Base-by-base conservation (phyloP, 2,113 vertebrate species). In the Oostethus manadensis region DNA sequence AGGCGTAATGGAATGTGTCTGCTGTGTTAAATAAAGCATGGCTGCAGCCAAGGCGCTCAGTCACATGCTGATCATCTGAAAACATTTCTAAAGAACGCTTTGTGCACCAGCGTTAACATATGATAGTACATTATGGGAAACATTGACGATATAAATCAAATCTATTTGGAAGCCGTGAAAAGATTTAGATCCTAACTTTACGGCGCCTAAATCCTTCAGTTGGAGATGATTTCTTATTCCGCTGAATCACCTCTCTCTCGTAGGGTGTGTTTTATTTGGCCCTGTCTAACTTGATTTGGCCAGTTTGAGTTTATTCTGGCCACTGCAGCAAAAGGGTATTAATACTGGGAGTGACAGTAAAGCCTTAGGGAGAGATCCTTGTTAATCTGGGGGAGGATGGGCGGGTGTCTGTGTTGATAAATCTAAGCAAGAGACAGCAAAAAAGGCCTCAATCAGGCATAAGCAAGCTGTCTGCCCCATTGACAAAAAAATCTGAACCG, bases 181-280 rank as follows among this genome's bases (percentile, higher is more conserved):
- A 18, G 44, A 16, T 58, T 60, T 44, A 7, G 26, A 56, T 43
- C 29, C 53, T 33, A 51, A 66, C 56, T 51, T 42, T 44, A 60
- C 51, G 62, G 58, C 53, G 51, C 8, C 50, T 35, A 15, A 61
- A 8, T 20, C 22, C 43, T 62, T 65, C 38, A 71, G 16, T 63
- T 72, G 60, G 46, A 53, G 45, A 35, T 3, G 51, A 16, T 65
- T 66, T 66, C 50, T 58, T 63, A 40, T 76, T 57, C 29, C 58
- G 60, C 18, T 55, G 45, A 71, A 49, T 33, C 29, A 56, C 60
- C 51, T 58, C 48, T 63, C 51, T 69, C 44, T 35, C 33, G 56
- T 79, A 44, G 68, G 64, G 59, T 73, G 22, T 64, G 70, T 76
- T 80, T 79, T 58, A 62, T 65, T 83, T 73, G 75, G 77, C 72